Evolutionary conservation across 2,888 invertebrate species (phyloP).

Genomic region (Listrodromus nycthemerus): DNA sequence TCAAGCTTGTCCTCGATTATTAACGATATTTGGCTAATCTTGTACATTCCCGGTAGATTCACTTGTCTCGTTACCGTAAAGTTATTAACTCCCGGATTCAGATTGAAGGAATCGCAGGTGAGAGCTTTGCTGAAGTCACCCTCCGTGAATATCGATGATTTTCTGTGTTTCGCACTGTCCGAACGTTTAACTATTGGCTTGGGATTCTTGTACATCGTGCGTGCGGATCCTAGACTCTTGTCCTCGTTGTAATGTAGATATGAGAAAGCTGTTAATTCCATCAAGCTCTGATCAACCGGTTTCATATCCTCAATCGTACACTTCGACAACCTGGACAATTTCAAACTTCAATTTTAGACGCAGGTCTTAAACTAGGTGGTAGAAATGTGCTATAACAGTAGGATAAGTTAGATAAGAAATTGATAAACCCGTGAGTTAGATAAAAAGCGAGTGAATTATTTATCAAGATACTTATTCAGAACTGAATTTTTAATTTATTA

Average conservation of each 20-base stretch:
- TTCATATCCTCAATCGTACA: constrained; percentile 87
- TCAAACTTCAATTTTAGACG: background rate
- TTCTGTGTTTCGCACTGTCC: constrained; percentile 90
- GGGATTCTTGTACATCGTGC: constrained; percentile 89
- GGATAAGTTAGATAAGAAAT: background rate
- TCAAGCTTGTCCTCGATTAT: constrained; percentile 89
- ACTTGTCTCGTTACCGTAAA: constrained; percentile 87
- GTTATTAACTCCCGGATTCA: constrained; percentile 89
- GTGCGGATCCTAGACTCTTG: constrained; percentile 90
- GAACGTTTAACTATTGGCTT: constrained; percentile 89
- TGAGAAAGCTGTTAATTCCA: constrained; percentile 88
- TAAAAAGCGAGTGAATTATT: background rate
- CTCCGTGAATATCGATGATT: constrained; percentile 88
- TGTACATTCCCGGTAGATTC: constrained; percentile 89
- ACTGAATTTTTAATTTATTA: background rate
- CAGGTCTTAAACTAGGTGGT: background rate
- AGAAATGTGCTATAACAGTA: background rate
- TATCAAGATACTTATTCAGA: background rate
- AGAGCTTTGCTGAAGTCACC: constrained; percentile 89
- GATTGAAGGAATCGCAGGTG: constrained; percentile 84
- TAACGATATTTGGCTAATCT: constrained; percentile 89
- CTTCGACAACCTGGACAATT: constrained; percentile 84
- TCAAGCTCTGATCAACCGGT: constrained; percentile 87
- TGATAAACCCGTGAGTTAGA: background rate
- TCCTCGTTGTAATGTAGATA: constrained; percentile 93